Evolutionary conservation across 2,113 vertebrate genomes (phyloP).

Genomic region (Podiceps cristatus): DNA sequence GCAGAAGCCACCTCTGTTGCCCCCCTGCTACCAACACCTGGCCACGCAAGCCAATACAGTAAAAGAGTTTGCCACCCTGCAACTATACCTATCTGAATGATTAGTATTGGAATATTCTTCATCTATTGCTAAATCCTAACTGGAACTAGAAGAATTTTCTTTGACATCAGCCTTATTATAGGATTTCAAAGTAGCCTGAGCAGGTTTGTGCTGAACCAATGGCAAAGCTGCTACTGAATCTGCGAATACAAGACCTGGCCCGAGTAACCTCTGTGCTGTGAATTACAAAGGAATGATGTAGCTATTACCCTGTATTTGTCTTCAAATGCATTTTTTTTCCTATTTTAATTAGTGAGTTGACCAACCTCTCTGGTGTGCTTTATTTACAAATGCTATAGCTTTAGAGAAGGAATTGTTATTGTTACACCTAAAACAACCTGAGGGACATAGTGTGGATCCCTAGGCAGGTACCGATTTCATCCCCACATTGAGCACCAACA

Average conservation of each 20-base stretch:
- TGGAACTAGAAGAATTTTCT: background rate
- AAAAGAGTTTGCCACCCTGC: background rate
- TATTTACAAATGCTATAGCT: background rate
- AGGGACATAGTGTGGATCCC: background rate
- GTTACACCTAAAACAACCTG: background rate
- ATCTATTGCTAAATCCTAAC: background rate
- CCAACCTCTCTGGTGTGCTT: background rate
- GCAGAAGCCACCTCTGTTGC: no score
- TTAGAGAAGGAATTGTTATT: background rate
- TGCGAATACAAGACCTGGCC: fast-evolving
- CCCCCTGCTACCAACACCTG: no score
- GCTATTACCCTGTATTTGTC: background rate
- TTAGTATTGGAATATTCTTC: background rate
- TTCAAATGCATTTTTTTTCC: background rate
- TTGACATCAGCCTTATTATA: background rate
- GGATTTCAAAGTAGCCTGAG: background rate
- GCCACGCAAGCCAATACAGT: no score
- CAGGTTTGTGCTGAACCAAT: background rate
- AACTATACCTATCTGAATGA: background rate
- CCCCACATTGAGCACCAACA: background rate
- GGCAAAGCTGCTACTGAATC: background rate
- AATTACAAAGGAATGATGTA: background rate
- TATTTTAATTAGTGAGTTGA: background rate
- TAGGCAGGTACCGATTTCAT: background rate
- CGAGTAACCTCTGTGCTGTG: background rate